A percentile compares a stretch with the other conserved stretches of the same genome.
Evolutionary conservation across 2,888 invertebrate genomes (phyloP).

Genomic region (Chouioia cunea): DNA sequence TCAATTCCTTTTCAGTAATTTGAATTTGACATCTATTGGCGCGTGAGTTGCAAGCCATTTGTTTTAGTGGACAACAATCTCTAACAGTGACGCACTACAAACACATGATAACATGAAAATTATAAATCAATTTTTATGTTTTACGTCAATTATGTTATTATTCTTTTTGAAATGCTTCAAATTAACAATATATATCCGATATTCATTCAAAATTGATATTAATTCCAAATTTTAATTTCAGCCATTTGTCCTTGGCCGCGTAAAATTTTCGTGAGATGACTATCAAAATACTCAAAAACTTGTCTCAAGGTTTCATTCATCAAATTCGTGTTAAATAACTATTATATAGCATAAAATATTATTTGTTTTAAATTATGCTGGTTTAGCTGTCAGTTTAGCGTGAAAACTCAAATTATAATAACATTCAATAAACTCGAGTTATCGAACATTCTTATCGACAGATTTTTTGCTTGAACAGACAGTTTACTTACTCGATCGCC

Average conservation of each 20-base stretch:
- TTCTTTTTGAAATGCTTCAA: neutral
- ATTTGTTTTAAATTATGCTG: no score
- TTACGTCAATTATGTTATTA: neutral
- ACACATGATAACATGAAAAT: no score
- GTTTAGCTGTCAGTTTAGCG: no score
- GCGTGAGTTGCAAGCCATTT: conserved; percentile 55
- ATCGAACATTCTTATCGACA: conserved; percentile 18
- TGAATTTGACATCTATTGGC: conserved; percentile 63
- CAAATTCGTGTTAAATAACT: no score
- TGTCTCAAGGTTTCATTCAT: conserved; percentile 7
- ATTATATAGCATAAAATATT: no score
- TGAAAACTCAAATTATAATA: no score
- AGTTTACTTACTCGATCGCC: conserved; percentile 60
- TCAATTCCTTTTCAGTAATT: conserved; percentile 59
- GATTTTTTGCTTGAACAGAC: conserved; percentile 13
- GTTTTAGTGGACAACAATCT: conserved; percentile 52
- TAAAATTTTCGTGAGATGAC: conserved; percentile 16
- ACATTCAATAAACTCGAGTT: neutral
- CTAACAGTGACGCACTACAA: conserved; percentile 52
- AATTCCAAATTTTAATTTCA: neutral
- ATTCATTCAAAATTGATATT: neutral
- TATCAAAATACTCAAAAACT: conserved; percentile 11
- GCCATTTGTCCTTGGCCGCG: conserved; percentile 11
- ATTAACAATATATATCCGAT: conserved; percentile 5
- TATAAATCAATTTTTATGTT: neutral